Evolutionary conservation across 1,140 invertebrate species (phyloP), one percentile per base, ranked within the genome.

Genomic region (Melanaphis sacchari): DNA sequence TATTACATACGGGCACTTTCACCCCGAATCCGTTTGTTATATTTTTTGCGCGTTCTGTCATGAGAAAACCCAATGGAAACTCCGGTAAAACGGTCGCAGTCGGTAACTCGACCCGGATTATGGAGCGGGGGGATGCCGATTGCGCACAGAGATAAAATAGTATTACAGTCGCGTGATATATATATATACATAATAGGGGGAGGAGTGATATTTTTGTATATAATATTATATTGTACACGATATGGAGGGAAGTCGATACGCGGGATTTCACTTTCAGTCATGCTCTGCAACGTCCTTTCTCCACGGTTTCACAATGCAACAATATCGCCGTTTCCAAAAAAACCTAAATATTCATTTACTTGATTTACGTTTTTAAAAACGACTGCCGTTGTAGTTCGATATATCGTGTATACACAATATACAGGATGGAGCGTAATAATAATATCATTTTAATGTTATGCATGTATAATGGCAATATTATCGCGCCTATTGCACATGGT

Each of bases 231-330:
- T 76, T 76, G 31, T 31, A 41, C 5, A 43, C 26, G 24, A 43
- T 43, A 24, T 54, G 36, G 46, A 89, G 46, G 88, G 88, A 54
- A 52, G 88, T 52, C 11, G 36, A 54, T 89, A 89, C 88, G 88
- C 88, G 46, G 91, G 91, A 84, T 93, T 93, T 93, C 91, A 93
- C 91, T 93, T 93, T 93, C 91, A 54, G 91, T 93, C 91, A 93
- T 85, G 91, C 81, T 93, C 46, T 49, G 84, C 46, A 93, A 93
- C 91, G 81, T 93, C 81, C 91, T 93, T 93, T 93, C 91, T 93
- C 91, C 38, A 52, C 81, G 91, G 91, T 93, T 93, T 93, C 91
- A 93, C 91, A 93, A 54, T 82, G 40, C 41, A 41, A 24, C 5
- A 66, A 90, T 66, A 43, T 36, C 21, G 49, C 88, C 49, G 54